Evolutionary conservation across 92 coral and sea anemone genomes (phyloP).

Genomic region (Metridium senile): DNA sequence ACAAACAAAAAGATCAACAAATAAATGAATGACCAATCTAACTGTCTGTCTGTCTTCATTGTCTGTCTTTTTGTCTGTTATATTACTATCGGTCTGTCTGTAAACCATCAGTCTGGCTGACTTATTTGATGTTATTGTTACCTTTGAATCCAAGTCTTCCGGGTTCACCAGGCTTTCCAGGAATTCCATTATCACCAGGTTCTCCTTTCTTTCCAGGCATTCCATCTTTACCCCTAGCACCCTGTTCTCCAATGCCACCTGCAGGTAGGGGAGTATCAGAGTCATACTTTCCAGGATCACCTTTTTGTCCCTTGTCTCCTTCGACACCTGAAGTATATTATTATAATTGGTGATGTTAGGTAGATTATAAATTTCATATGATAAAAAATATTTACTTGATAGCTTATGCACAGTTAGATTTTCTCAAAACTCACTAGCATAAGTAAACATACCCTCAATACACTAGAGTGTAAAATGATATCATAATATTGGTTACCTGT

Average conservation of each 20-base stretch:
- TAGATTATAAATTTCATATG: no score
- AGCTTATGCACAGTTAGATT: no score
- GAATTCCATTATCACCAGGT: constrained; percentile 47
- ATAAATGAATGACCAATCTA: no score
- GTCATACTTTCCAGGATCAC: constrained; percentile 32
- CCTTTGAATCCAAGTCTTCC: constrained; percentile 51
- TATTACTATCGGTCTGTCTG: no score
- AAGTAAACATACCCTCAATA: no score
- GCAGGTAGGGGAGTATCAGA: constrained; percentile 20
- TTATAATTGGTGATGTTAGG: no score
- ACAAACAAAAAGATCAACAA: no score
- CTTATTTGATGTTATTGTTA: neutral
- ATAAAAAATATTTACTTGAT: no score
- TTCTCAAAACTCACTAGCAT: no score
- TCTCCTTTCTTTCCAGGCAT: constrained; percentile 77
- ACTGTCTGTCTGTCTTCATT: no score
- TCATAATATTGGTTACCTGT: constrained; percentile 25
- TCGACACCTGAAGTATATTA: constrained; percentile 23
- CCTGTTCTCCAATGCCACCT: constrained; percentile 55
- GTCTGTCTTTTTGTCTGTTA: no score
- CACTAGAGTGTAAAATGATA: neutral
- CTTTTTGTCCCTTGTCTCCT: constrained; percentile 54
- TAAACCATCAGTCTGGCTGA: no score
- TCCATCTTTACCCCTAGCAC: constrained; percentile 60
- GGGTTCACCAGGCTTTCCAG: constrained; percentile 42